Conservation (phyloP, 2,888 invertebrate species). For the Drosophila recens region DNA sequence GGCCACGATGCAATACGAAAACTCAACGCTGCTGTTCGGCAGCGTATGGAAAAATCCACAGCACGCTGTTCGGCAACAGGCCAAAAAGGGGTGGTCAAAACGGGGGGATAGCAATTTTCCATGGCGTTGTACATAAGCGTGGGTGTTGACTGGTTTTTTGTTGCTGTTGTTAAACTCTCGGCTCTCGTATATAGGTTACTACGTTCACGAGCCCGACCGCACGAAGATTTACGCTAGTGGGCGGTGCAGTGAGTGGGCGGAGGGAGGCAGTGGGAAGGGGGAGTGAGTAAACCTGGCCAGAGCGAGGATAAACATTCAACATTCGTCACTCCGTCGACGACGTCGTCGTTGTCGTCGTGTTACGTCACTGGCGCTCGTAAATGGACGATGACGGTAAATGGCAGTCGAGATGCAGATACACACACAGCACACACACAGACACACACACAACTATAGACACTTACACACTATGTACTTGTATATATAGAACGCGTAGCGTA, state of each 20-base stretch:
- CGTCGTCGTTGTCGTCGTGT: constrained; percentile 34
- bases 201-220: constrained; percentile 58
- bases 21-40: constrained; percentile 17
- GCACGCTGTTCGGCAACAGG: constrained; percentile 44
- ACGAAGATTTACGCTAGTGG: constrained; percentile 78
- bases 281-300: constrained; percentile 29
- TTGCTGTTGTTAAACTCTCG: not conserved
- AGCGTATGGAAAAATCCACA: constrained; percentile 43
- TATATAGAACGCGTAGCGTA: constrained; percentile 76
- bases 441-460: constrained; percentile 11
- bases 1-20: constrained; percentile 31
- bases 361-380: constrained; percentile 65
- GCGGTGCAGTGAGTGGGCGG: constrained; percentile 26
- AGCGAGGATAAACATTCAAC: constrained; percentile 63
- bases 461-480: constrained; percentile 31
- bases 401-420: constrained; percentile 36
- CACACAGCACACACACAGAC: constrained; percentile 8
- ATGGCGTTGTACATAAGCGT: constrained; percentile 33
- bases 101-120: not conserved
- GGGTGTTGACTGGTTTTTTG: constrained; percentile 29
- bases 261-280: not conserved
- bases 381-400: constrained; percentile 64
- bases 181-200: constrained; percentile 76
- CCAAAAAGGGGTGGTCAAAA: not conserved
- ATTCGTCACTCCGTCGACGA: constrained; percentile 65